These are phyloP conservation scores for Drosophila neotestacea DNA, from an alignment of 2,888 invertebrate species.

Conservation along the genomic window DNA sequence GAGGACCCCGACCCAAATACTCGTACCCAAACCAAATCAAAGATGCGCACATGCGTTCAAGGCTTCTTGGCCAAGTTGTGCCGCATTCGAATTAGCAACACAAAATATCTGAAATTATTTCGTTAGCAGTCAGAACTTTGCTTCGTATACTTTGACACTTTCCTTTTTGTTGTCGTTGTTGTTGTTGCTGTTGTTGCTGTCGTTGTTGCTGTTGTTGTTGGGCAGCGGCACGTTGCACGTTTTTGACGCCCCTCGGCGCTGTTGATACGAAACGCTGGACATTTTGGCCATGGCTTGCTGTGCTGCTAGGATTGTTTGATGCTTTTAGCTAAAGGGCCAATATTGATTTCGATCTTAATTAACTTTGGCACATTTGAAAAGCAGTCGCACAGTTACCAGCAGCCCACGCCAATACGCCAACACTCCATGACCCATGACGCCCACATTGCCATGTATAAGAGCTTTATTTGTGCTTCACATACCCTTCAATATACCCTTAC, in stretches of 20 bases:
- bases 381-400: constrained; percentile 61
- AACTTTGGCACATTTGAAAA: constrained; percentile 83
- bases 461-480: constrained; percentile 49
- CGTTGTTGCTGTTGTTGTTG: constrained; percentile 36
- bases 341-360: constrained; percentile 84
- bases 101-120: constrained; percentile 80
- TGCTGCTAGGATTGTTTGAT: constrained; percentile 70
- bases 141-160: constrained; percentile 77
- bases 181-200: constrained; percentile 28
- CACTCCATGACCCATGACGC: constrained; percentile 23
- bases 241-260: constrained; percentile 67
- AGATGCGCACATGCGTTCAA: constrained; percentile 65
- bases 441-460: constrained; percentile 35
- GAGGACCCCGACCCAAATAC: background rate
- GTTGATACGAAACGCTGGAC: constrained; percentile 66
- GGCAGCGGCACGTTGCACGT: constrained; percentile 55
- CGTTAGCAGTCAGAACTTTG: constrained; percentile 70
- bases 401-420: constrained; percentile 14
- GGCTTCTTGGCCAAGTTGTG: constrained; percentile 58
- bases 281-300: constrained; percentile 47
- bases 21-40: constrained; percentile 61
- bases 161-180: constrained; percentile 46
- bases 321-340: constrained; percentile 81
- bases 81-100: constrained; percentile 79
- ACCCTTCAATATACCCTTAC: constrained; percentile 10